These are phyloP conservation scores for Nemopilema nomurai DNA, from an alignment of 30 jellyfish, hydroid and myxozoan species.

Conservation along the genomic window DNA sequence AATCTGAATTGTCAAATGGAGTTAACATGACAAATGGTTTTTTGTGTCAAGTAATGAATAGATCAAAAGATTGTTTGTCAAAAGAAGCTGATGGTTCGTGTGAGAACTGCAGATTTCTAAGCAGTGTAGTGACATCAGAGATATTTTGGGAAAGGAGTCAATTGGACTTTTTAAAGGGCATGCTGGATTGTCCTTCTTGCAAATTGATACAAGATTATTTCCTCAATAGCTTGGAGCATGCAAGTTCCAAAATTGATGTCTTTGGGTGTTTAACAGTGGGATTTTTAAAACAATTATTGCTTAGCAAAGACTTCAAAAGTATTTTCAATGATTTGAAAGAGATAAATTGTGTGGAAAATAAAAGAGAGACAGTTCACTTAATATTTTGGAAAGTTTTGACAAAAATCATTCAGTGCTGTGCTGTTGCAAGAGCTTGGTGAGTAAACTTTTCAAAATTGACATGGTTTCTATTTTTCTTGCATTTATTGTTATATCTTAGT, in stretches of 20 bases:
- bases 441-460: too few relatives aligned
- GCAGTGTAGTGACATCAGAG: not conserved
- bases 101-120: not conserved
- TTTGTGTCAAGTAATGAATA: not conserved
- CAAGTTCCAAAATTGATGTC: not conserved
- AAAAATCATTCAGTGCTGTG: slow-evolving; percentile 20
- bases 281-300: not conserved
- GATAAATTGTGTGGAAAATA: not conserved
- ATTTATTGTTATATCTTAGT: too few relatives aligned
- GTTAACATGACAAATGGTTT: not conserved
- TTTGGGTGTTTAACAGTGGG: not conserved
- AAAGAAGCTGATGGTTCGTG: not conserved
- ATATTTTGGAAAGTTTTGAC: slow-evolving; percentile 25
- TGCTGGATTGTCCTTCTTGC: not conserved
- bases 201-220: not conserved
- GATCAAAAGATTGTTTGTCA: not conserved
- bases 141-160: not conserved
- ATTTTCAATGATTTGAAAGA: not conserved
- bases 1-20: not conserved
- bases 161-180: not conserved
- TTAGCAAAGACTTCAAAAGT: not conserved
- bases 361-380: slow-evolving; percentile 1
- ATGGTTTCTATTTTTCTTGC: too few relatives aligned
- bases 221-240: not conserved
- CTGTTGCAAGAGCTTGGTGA: slow-evolving; percentile 27